Evolutionary conservation across 2,113 vertebrate genomes (phyloP), one percentile per base, ranked within the genome.

Genomic region (Megaptera novaeangliae): DNA sequence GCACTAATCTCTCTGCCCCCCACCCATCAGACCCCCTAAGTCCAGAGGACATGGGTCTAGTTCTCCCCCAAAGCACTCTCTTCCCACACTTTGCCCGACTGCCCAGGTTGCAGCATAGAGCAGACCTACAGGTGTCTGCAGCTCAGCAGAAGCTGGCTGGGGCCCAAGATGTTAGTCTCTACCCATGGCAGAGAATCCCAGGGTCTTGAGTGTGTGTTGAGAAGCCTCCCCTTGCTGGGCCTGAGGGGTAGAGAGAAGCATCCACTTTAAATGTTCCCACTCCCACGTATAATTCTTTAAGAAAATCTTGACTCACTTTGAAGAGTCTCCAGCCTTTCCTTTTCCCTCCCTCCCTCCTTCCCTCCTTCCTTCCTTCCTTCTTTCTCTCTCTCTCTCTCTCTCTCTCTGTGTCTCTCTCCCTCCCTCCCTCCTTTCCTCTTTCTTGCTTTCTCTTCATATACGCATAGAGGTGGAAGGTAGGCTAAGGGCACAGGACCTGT

Each of bases 231-330:
- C 13, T 92, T 80, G 27, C 64, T 95, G 90, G 36, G 25, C n/a
- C 61, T 20, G 68, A 84, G 13, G 17, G 11, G 12, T 75, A 29
- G 52, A 81, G 46, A 75, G 27, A 80, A 93, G 15, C 18, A 36
- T 39, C 34, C 11, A 55, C 15, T 92, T 96, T 83, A 88, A 77
- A 87, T 77, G 34, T 83, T 95, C 5, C 68, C 7, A 21, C 4
- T 57, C 46, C 27, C 17, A n/a, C 7, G 29, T 44, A 36, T 46
- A 82, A 36, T 20, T 39, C 36, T 85, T 61, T 23, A 2, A 75
- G 77, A 83, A 63, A 72, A 31, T 23, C 15, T 44, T 80, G 46
- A 52, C 27, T 93, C 20, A 44, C 25, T 82, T 14, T 41, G 12
- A 83, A 78, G 8, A 78, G 63, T 96, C 23, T 87, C n/a, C 82